phyloP scores from a whole-genome alignment of 92 coral and sea anemone species.

The Desmophyllum pertusum region DNA sequence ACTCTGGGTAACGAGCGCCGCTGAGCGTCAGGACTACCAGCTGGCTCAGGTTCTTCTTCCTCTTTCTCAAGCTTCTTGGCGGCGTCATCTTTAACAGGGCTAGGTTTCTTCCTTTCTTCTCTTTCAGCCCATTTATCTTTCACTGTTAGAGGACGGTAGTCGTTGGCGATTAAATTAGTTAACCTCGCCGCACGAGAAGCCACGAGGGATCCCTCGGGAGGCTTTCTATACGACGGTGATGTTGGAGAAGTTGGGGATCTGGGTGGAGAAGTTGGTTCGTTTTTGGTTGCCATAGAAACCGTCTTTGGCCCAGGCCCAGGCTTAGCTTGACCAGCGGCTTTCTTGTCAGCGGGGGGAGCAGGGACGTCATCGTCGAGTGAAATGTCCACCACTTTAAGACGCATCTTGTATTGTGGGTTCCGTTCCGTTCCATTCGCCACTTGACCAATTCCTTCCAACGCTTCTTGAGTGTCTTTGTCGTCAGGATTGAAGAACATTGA shows the following conservation, averaged over 20 bases:
- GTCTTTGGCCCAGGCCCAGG: slow-evolving; percentile 26
- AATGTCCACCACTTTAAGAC: slow-evolving; percentile 81
- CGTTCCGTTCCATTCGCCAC: slow-evolving; percentile 28
- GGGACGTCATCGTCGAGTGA: slow-evolving; percentile 59
- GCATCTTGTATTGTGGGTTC: slow-evolving; percentile 54
- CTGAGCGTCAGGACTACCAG: slow-evolving; percentile 61
- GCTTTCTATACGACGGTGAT: slow-evolving; percentile 38
- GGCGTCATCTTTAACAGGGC: background rate
- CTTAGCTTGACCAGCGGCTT: slow-evolving; percentile 10
- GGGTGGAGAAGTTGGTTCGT: slow-evolving; percentile 33
- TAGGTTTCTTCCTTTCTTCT: slow-evolving; percentile 43
- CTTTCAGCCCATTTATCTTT: slow-evolving; percentile 43
- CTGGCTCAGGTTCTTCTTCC: slow-evolving; percentile 31
- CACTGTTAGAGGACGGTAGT: slow-evolving; percentile 52
- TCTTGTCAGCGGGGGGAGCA: slow-evolving; percentile 24
- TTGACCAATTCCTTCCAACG: slow-evolving; percentile 34
- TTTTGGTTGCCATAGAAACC: slow-evolving; percentile 26
- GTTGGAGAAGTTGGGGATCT: slow-evolving; percentile 37
- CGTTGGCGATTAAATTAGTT: slow-evolving; percentile 68
- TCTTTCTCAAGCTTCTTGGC: slow-evolving; percentile 5
- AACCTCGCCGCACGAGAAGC: slow-evolving; percentile 76
- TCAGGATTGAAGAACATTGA: slow-evolving; percentile 83
- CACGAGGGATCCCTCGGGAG: slow-evolving; percentile 58
- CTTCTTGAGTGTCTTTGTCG: slow-evolving; percentile 45
- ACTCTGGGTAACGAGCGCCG: slow-evolving; percentile 73